Evolutionary conservation across 2,797 vertebrate species (phyloP).

Genomic region (Rachycentron canadum): DNA sequence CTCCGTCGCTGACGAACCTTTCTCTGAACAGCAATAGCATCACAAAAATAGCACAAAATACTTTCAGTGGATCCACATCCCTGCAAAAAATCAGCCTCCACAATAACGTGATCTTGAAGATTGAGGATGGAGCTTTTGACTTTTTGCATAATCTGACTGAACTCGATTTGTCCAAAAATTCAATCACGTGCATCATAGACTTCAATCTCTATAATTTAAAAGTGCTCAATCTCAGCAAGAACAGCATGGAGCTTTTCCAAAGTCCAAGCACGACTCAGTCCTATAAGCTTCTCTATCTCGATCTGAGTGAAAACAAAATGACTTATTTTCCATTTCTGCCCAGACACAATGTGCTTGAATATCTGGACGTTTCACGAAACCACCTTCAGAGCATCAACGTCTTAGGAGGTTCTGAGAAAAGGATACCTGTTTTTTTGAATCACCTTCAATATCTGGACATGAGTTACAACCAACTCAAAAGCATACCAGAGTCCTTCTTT

Average conservation of each 20-base stretch:
- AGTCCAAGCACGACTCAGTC: constrained; percentile 62
- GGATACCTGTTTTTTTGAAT: constrained; percentile 61
- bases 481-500: constrained; percentile 86
- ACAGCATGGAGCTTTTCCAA: constrained; percentile 93
- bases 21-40: constrained; percentile 94
- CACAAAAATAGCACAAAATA: constrained; percentile 86
- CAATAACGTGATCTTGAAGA: constrained; percentile 96
- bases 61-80: constrained; percentile 83
- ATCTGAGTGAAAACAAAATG: constrained; percentile 94
- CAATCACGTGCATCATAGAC: constrained; percentile 94
- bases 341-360: constrained; percentile 83
- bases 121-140: constrained; percentile 94
- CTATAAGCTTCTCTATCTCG: constrained; percentile 87
- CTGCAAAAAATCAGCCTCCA: constrained; percentile 90
- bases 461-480: constrained; percentile 93
- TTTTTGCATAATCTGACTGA: constrained; percentile 84
- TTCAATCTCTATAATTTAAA: constrained; percentile 91
- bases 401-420: constrained; percentile 63
- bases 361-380: constrained; percentile 93
- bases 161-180: constrained; percentile 95
- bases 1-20: constrained; percentile 86
- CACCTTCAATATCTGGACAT: constrained; percentile 90
- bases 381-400: constrained; percentile 83
- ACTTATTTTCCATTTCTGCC: constrained; percentile 90
- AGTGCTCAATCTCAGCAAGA: constrained; percentile 92